phyloP scores from a whole-genome alignment of 2,113 vertebrate species.

The Salminus brasiliensis region DNA sequence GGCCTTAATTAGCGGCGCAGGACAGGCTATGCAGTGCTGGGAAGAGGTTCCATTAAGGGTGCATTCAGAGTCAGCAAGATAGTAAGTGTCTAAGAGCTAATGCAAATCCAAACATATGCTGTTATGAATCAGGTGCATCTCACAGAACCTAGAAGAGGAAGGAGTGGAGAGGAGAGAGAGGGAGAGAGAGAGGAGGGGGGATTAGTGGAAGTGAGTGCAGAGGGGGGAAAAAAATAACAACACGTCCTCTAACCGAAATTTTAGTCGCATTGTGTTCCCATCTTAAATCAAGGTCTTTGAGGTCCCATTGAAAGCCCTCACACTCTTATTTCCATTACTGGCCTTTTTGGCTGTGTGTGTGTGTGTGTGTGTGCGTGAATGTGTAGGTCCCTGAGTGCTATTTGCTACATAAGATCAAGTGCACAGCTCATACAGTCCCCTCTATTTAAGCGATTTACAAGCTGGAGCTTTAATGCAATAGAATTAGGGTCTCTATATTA shows the following conservation, averaged over 20 bases:
- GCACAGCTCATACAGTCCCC: not conserved
- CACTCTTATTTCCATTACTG: conserved; percentile 43
- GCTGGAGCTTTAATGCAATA: conserved; percentile 17
- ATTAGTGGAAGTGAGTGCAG: conserved; percentile 16
- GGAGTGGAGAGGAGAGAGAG: not conserved
- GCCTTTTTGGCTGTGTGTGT: not conserved
- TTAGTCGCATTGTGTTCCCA: conserved; percentile 49
- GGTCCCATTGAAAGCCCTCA: conserved; percentile 45
- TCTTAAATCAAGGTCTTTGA: conserved; percentile 59
- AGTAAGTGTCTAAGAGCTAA: conserved; percentile 51
- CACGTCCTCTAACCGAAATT: conserved; percentile 45
- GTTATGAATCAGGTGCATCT: conserved; percentile 45
- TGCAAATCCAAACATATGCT: conserved; percentile 50
- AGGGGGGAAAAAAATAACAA: conserved; percentile 25
- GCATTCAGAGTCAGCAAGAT: conserved; percentile 41
- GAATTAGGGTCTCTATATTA: conserved; percentile 15
- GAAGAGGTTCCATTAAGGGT: conserved; percentile 50
- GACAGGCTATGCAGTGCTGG: conserved; percentile 59
- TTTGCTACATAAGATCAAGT: conserved; percentile 45
- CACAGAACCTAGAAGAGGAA: conserved; percentile 28
- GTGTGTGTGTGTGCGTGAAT: conserved; percentile 2
- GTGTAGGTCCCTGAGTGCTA: conserved; percentile 14
- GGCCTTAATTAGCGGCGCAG: conserved; percentile 69
- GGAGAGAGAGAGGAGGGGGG: not conserved
- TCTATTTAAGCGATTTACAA: conserved; percentile 27